Percentiles rank a stretch among this genome's conserved stretches.
phyloP scores from a whole-genome alignment of 1,140 invertebrate genomes.

The Achroia grisella region DNA sequence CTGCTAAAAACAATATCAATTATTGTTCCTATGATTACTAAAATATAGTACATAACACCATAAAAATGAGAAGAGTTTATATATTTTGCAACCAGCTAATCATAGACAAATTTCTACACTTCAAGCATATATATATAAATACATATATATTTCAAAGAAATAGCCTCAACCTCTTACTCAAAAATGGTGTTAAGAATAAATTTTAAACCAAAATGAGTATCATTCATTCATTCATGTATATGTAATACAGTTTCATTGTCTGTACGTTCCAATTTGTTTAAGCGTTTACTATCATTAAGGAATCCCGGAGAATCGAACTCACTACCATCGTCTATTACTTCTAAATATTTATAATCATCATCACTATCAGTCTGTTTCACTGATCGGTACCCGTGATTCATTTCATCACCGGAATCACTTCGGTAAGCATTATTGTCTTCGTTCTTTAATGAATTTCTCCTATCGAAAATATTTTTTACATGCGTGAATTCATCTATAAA shows the following conservation, averaged over 20 bases:
- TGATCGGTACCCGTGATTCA: conserved; percentile 24
- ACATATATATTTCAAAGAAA: too few species aligned
- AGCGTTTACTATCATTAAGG: conserved; percentile 4
- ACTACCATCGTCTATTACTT: conserved; percentile 63
- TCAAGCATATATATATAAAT: too few species aligned
- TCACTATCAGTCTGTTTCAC: conserved; percentile 45
- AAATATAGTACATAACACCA: too few species aligned
- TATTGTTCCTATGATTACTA: too few species aligned
- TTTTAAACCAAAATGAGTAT: conserved; percentile 1
- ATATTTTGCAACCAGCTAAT: too few species aligned
- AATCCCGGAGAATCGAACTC: conserved; percentile 37
- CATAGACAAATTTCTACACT: too few species aligned
- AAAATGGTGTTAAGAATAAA: not conserved
- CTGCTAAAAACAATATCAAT: too few species aligned
- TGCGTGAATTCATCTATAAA: conserved; percentile 35
- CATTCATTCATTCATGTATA: conserved; percentile 17
- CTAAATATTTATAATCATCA: conserved; percentile 56
- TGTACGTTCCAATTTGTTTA: conserved; percentile 11
- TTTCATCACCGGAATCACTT: conserved; percentile 37
- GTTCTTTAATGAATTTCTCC: conserved; percentile 35
- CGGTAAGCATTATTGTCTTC: conserved; percentile 30
- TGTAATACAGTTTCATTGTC: conserved; percentile 14
- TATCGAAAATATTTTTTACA: conserved; percentile 33
- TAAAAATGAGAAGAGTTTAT: too few species aligned
- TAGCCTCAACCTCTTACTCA: too few species aligned